A percentile compares a stretch with the other conserved stretches of the same genome.
Conservation (phyloP, 2,888 invertebrate species). For the Rhorus exstirpatorius region DNA sequence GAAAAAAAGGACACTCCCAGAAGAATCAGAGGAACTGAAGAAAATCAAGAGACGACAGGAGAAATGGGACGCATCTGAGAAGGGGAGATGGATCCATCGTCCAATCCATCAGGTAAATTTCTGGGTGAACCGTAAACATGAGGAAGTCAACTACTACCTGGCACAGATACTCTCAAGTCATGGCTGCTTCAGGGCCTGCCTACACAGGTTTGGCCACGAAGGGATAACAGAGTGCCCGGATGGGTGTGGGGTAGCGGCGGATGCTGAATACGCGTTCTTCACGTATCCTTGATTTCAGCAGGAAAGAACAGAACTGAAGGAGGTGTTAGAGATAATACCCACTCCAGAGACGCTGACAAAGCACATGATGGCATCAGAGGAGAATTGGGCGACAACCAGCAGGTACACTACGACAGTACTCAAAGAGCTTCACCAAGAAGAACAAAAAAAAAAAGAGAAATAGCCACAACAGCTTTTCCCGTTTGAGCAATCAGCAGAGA, state of each 20-base stretch:
- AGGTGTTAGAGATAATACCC: not conserved
- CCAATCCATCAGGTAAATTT: not conserved
- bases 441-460: too few species aligned
- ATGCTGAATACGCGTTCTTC: slow-evolving; percentile 32
- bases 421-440: not conserved
- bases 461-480: too few species aligned
- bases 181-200: slow-evolving; percentile 20
- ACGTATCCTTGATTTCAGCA: slow-evolving; percentile 19
- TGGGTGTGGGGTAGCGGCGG: slow-evolving; percentile 33
- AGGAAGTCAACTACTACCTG: slow-evolving; percentile 47
- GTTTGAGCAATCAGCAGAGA: too few species aligned
- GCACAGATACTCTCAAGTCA: slow-evolving; percentile 23
- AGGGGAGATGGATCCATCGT: not conserved
- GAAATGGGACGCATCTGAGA: too few species aligned
- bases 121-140: slow-evolving; percentile 26
- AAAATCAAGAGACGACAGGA: not conserved
- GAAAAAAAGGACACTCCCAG: too few species aligned
- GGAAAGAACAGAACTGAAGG: slow-evolving; percentile 10
- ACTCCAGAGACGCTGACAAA: slow-evolving; percentile 1
- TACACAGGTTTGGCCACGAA: slow-evolving; percentile 13
- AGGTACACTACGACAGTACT: slow-evolving; percentile 34
- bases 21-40: too few species aligned
- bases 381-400: slow-evolving; percentile 29
- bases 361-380: slow-evolving; percentile 32
- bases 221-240: slow-evolving; percentile 40